A percentile compares a stretch with the other conserved stretches of the same genome.
phyloP scores from a whole-genome alignment of 2,113 vertebrate species.

The Odocoileus virginianus region DNA sequence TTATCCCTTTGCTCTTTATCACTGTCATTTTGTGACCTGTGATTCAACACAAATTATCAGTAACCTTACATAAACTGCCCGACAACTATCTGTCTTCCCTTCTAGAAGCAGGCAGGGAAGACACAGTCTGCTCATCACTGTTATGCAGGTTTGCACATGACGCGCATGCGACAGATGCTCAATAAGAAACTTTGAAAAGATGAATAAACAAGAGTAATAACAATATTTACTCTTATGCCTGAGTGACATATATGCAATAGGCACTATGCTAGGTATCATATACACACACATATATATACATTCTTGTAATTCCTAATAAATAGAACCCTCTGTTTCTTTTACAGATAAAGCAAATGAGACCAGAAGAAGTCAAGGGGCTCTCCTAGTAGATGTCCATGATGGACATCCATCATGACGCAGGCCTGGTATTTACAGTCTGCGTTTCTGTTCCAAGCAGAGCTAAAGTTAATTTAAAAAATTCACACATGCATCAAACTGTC shows the following conservation, averaged over 20 bases:
- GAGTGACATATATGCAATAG: background rate
- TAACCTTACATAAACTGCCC: background rate
- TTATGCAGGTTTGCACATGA: background rate
- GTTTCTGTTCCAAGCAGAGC: background rate
- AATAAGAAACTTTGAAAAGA: background rate
- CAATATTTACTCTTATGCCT: background rate
- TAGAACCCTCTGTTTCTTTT: too few species aligned
- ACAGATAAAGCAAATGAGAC: background rate
- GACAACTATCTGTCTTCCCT: background rate
- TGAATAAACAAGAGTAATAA: background rate
- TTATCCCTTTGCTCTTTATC: conserved; percentile 91
- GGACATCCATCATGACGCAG: background rate
- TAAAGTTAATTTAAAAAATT: background rate
- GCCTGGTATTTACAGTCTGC: background rate
- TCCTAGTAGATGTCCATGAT: background rate
- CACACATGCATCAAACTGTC: background rate
- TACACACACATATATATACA: background rate
- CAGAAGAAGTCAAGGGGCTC: background rate
- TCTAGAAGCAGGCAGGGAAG: background rate
- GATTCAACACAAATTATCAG: conserved; percentile 37
- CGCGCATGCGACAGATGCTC: background rate
- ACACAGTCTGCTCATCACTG: background rate
- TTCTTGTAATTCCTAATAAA: background rate
- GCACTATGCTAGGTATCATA: background rate
- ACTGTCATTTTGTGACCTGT: conserved; percentile 88